Base-by-base conservation (phyloP, 2,888 invertebrate genomes). In the Priocnemis perturbator region DNA sequence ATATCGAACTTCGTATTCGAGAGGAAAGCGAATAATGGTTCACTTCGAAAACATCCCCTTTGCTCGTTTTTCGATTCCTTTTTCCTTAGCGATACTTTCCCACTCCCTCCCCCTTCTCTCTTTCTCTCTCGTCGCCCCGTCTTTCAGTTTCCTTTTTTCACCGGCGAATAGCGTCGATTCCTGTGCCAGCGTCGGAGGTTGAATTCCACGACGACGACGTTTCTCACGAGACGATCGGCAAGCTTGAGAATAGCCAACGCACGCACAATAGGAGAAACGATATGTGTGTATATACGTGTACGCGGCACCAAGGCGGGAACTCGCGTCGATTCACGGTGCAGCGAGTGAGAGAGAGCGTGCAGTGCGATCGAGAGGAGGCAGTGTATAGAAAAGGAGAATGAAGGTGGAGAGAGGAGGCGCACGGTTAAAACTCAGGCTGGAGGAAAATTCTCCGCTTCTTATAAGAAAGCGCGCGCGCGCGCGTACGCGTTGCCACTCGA, bases 211-310 rank as follows among this genome's bases (percentile, higher is more conserved):
- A 21, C 63, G 56, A 45, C 47, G 60, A 48, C 48, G 59, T 62
- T 66, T 63, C 60, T 56, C 66, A 61, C 69, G 44, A 55, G 19
- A 20, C 53, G 30, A 26, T 17, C 47, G 64, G 45, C 45, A 23
- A 63, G 30, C 63, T 62, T 48, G 59, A 60, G 64, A 72, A 65
- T 50, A 69, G 57, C 67, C 50, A 63, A 60, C 64, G 52, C 52
- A 50, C 61, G 47, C 68, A 71, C 70, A 75, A 74, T 61, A 60
- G 56, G 63, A 53, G 50, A 69, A 77, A 69, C 71, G 74, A 74
- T 68, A 78, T 67, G 62, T 37, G 37, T 37, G 37, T 37, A 37
- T 37, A 37, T 37, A 37, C 37, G 74, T 73, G 75, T 70, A 66
- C 60, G 64, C 50, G 3, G 19, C 50, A 50, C 50, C 17, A 9